Base-by-base conservation (phyloP, 2,797 vertebrate species). In the Eulemur rubriventer region DNA sequence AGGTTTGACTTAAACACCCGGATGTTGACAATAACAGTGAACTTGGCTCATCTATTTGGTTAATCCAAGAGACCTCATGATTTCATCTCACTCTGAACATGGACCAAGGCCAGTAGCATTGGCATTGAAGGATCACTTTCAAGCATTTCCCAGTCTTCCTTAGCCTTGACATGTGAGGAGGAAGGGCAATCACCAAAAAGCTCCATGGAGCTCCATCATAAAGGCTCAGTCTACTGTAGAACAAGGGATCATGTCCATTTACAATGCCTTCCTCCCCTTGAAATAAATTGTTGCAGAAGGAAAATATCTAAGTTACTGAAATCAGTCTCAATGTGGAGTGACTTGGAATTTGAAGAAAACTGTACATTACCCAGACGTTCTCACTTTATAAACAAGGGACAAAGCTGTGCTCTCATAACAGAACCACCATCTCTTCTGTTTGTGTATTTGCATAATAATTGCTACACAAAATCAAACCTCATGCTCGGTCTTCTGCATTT, bases 391-490 rank as follows among this genome's bases (percentile, higher is more conserved):
- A 97, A 96, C 75, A 94, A 97, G 86, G 38, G 33, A 80, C 82
- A 84, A 91, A 90, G 38, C 76, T 75, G 79, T n/a, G 33, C 92
- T 95, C 41, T 46, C 70, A 24, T 96, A 89, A 91, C 38, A 82
- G 81, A 97, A 80, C 81, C 79, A 94, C 69, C 50, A 2, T 55
- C 67, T 82, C 78, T 88, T 86, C 67, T 57, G 85, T 85, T 92
- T 61, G 38, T 55, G 78, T 90, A 96, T 97, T 97, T 97, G 91
- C 98, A 94, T 97, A 93, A 96, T 95, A 96, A 97, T 97, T 97
- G 96, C 95, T 91, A 95, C 81, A 94, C 95, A 94, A 92, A 97
- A 79, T 83, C 92, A 85, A 96, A 88, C 87, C 84, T 75, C 52
- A 7, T 2, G 35, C 79, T 94, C 86, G 11, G 0, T 92, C 89